These are phyloP conservation scores for Mirounga angustirostris DNA, from an alignment of 2,113 vertebrate genomes.

Conservation along the genomic window DNA sequence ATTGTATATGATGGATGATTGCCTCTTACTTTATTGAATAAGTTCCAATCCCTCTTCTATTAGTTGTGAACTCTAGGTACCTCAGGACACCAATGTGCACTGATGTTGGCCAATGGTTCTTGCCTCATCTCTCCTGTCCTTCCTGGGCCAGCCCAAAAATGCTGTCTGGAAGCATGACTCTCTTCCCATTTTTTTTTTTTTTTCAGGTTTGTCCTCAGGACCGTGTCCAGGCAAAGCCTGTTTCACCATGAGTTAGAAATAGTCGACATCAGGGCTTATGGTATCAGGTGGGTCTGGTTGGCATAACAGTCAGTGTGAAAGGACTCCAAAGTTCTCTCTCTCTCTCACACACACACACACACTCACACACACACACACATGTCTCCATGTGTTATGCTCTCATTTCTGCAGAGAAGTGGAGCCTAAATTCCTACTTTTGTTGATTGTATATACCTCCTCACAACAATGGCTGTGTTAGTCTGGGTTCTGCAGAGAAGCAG, in stretches of 20 bases:
- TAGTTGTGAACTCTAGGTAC: neutral
- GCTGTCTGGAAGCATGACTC: neutral
- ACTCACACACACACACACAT: neutral
- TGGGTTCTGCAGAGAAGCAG: neutral
- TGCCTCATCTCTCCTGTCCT: neutral
- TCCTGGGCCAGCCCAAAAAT: neutral
- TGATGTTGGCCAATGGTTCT: neutral
- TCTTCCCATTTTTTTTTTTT: neutral
- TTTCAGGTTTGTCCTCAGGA: neutral
- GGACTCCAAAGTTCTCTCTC: neutral
- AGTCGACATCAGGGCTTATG: neutral
- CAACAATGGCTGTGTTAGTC: neutral
- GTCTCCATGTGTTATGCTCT: neutral
- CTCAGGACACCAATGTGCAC: neutral
- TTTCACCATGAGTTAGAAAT: neutral
- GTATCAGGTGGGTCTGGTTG: neutral
- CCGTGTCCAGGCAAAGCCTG: neutral
- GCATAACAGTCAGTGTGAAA: neutral
- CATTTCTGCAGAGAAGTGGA: neutral
- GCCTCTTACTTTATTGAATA: neutral
- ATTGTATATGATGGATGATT: neutral
- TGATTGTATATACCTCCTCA: neutral
- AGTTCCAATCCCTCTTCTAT: neutral
- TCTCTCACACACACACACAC: neutral
- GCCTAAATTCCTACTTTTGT: neutral